Conservation (phyloP, 37 sponge, comb jelly and placozoan species). For the Beroe ovata region DNA sequence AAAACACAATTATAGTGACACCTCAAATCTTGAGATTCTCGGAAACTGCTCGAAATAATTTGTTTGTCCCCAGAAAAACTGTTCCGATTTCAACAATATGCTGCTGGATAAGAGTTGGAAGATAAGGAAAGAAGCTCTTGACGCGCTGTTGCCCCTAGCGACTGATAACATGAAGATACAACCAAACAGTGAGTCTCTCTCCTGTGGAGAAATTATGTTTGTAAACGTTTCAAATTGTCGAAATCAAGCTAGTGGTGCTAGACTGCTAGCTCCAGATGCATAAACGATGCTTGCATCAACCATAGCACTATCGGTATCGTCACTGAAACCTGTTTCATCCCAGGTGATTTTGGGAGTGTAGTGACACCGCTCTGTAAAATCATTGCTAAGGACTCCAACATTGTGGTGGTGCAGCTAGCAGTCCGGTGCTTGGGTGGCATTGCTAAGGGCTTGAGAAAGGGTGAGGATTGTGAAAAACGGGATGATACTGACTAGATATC, state of each 20-base stretch:
- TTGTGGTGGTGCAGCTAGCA: constrained; percentile 84
- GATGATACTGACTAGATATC: constrained; percentile 66
- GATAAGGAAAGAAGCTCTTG: constrained; percentile 86
- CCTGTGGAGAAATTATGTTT: too few species aligned
- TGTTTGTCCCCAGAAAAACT: constrained; percentile 72
- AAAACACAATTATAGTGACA: too few species aligned
- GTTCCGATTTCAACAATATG: constrained; percentile 81
- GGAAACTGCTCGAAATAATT: too few species aligned
- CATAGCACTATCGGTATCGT: too few species aligned
- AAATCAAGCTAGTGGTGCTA: too few species aligned
- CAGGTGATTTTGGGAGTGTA: constrained; percentile 43
- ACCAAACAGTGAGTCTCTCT: constrained; percentile 69
- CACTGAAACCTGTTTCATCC: too few species aligned
- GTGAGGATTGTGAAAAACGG: constrained; percentile 70
- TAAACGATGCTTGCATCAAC: too few species aligned
- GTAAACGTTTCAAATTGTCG: too few species aligned
- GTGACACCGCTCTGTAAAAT: constrained; percentile 71
- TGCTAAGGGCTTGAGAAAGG: constrained; percentile 82
- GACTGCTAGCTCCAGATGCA: too few species aligned
- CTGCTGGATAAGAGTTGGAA: constrained; percentile 85
- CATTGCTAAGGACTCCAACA: constrained; percentile 91
- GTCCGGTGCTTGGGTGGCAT: constrained; percentile 81
- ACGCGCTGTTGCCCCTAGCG: constrained; percentile 73
- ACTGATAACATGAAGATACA: constrained; percentile 74
- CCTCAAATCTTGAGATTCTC: too few species aligned